phyloP scores from a whole-genome alignment of 1,140 invertebrate species.

The Lordiphosa collinella region DNA sequence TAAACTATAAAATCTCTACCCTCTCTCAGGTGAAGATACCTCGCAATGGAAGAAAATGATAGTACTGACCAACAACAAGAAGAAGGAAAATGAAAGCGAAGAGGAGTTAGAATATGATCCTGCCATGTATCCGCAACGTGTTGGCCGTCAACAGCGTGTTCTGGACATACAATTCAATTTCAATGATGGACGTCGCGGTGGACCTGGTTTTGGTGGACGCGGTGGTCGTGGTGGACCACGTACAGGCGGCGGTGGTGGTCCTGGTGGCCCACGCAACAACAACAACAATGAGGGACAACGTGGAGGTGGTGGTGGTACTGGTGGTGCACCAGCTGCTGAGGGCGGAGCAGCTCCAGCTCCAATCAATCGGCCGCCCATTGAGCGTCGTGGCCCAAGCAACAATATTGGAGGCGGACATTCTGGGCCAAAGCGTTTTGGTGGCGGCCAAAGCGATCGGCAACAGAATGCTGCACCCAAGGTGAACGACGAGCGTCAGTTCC shows the following conservation, averaged over 20 bases:
- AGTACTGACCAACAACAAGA: conserved; percentile 73
- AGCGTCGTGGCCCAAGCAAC: conserved; percentile 37
- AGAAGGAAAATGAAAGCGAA: conserved; percentile 82
- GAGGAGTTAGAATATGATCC: conserved; percentile 87
- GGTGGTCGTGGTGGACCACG: conserved; percentile 84
- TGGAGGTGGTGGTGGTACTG: conserved; percentile 23
- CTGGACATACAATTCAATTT: conserved; percentile 95
- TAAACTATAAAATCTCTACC: background rate
- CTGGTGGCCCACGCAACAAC: conserved; percentile 47
- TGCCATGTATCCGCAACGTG: conserved; percentile 91
- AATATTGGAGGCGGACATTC: conserved; percentile 32
- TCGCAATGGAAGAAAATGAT: conserved; percentile 96
- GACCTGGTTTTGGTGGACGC: conserved; percentile 83
- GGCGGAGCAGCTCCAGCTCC: conserved; percentile 38
- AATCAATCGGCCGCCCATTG: conserved; percentile 55
- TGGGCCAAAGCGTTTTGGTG: conserved; percentile 56
- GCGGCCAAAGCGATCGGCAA: conserved; percentile 56
- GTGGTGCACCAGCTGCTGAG: conserved; percentile 70
- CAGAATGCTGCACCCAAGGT: conserved; percentile 90
- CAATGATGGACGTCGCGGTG: conserved; percentile 88
- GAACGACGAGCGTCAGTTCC: conserved; percentile 97
- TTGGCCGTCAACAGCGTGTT: conserved; percentile 91
- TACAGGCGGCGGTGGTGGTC: conserved; percentile 82
- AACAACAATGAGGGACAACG: conserved; percentile 26
- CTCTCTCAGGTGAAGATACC: conserved; percentile 85